A percentile compares a stretch with the other conserved stretches of the same genome.
Evolutionary conservation across 2,113 vertebrate genomes (phyloP).

Genomic region (Cyprinus carpio): DNA sequence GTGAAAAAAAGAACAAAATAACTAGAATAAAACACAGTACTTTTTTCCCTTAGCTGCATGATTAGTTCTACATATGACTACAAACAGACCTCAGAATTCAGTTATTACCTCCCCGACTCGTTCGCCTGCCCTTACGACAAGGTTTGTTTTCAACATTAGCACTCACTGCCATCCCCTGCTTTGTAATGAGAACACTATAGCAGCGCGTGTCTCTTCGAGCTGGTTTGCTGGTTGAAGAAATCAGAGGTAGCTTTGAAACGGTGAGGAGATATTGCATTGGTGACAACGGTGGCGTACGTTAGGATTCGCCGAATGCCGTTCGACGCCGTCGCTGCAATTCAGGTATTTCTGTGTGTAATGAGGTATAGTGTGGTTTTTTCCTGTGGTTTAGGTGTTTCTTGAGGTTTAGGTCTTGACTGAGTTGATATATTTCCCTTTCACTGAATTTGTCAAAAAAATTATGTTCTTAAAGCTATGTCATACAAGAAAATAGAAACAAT

Average conservation of each 20-base stretch:
- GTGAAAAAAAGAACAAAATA: constrained; percentile 74
- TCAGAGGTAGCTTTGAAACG: constrained; percentile 93
- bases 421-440: constrained; percentile 62
- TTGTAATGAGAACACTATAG: constrained; percentile 77
- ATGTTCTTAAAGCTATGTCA: constrained; percentile 66
- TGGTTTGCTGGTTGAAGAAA: constrained; percentile 80
- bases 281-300: constrained; percentile 81
- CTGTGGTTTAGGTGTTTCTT: constrained; percentile 61
- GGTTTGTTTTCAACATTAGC: constrained; percentile 44
- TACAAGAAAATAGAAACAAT: constrained; percentile 38
- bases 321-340: constrained; percentile 71
- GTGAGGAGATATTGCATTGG: constrained; percentile 86
- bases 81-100: constrained; percentile 67
- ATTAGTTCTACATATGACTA: constrained; percentile 69
- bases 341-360: constrained; percentile 77
- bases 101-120: constrained; percentile 69
- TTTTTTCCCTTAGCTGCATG: constrained; percentile 78
- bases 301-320: constrained; percentile 63
- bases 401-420: constrained; percentile 64
- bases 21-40: constrained; percentile 74
- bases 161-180: constrained; percentile 75
- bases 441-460: constrained; percentile 54
- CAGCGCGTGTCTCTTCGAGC: constrained; percentile 82
- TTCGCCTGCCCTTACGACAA: constrained; percentile 23
- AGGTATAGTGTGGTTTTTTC: constrained; percentile 82